Percentiles rank a stretch among this genome's conserved stretches.
Evolutionary conservation across 2,888 invertebrate species (phyloP).

Genomic region (Drosophila limbata): DNA sequence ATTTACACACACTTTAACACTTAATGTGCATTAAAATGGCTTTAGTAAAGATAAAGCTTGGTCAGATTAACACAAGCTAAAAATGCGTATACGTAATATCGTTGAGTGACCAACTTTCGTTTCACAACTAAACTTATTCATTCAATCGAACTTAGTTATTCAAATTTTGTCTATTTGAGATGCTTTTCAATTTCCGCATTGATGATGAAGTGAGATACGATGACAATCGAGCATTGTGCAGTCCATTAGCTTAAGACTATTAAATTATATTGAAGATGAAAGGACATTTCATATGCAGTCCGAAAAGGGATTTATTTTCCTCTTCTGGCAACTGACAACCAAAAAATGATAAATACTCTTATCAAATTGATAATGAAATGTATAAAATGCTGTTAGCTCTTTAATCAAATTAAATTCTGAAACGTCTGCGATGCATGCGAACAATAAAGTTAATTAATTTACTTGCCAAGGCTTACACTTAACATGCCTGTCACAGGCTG

Average conservation of each 20-base stretch:
- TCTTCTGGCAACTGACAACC: not conserved
- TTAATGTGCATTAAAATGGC: conserved; percentile 35
- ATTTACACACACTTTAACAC: conserved; percentile 24
- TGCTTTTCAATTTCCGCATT: conserved; percentile 16
- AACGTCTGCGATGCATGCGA: conserved; percentile 16
- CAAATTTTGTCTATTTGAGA: not conserved
- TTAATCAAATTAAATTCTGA: conserved; percentile 67
- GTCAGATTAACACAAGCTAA: not conserved
- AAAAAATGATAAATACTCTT: conserved; percentile 56
- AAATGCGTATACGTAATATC: conserved; percentile 11
- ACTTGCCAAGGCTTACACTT: conserved; percentile 28
- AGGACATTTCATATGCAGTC: conserved; percentile 7
- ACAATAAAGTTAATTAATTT: conserved; percentile 77
- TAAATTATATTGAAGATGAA: conserved; percentile 30
- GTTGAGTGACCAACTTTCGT: not conserved
- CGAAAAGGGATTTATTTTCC: not conserved
- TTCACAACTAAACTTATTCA: not conserved
- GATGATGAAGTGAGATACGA: not conserved
- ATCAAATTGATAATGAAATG: conserved; percentile 57
- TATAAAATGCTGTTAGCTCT: conserved; percentile 54
- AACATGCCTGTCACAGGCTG: conserved; percentile 25
- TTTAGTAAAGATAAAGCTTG: conserved; percentile 2
- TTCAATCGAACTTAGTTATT: not conserved
- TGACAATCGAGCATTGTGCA: conserved; percentile 19
- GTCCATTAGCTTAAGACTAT: conserved; percentile 45